phyloP scores from a whole-genome alignment of 2,113 vertebrate genomes.

The Meles meles region DNA sequence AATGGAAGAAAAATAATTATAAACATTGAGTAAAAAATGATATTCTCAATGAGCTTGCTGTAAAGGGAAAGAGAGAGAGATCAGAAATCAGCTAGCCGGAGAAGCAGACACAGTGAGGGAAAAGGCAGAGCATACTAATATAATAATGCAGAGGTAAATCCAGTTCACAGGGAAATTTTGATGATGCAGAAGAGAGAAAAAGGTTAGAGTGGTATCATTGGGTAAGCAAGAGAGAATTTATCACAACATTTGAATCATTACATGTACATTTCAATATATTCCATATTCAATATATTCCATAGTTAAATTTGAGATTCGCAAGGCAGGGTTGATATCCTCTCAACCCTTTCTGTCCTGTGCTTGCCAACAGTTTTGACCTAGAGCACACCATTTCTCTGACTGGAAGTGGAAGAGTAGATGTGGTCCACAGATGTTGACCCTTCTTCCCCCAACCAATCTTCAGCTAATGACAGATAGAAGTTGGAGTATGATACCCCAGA shows the following conservation, averaged over 20 bases:
- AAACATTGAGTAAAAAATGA: not conserved
- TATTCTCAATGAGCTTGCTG: not conserved
- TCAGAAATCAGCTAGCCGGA: not conserved
- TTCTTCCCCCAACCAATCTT: not conserved
- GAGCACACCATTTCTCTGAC: not conserved
- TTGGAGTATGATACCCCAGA: not conserved
- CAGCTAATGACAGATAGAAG: not conserved
- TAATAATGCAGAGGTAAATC: not conserved
- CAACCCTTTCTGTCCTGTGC: not conserved
- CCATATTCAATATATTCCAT: not conserved
- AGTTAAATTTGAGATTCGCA: not conserved
- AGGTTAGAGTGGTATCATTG: not conserved
- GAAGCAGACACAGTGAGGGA: not conserved
- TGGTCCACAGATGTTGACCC: not conserved
- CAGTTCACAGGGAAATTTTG: not conserved
- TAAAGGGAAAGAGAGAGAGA: not conserved
- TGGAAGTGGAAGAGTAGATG: not conserved
- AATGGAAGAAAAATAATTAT: not conserved
- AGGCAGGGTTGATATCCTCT: not conserved
- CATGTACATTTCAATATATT: not conserved
- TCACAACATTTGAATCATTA: not conserved
- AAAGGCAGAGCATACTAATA: not conserved
- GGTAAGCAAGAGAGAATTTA: not conserved
- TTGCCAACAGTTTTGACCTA: not conserved
- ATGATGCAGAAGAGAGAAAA: not conserved